Evolutionary conservation across 2,797 vertebrate species (phyloP), one percentile per base, ranked within the genome.

Genomic region (Enteromius viviparus): DNA sequence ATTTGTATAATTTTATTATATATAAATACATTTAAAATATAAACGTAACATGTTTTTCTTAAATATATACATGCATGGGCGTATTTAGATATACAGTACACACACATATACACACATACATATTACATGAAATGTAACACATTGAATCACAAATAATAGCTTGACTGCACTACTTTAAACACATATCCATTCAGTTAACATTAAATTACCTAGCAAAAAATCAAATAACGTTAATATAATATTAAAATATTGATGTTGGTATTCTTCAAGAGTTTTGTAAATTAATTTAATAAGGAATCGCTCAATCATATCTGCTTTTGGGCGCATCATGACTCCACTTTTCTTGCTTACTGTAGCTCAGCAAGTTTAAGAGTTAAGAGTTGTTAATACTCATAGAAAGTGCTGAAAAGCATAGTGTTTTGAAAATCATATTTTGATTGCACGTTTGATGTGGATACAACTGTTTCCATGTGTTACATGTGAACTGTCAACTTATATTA

Each of bases 271-370:
- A 37, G 40, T 23, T 76, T 21, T 6, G 49, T 60, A 21, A 55
- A 62, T 47, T 12, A 15, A 55, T 65, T 23, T 32, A 1, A 15
- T 26, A 14, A 19, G 21, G 34, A 37, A 76, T 76, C 40, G 47
- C 1, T 74, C 71, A 58, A 17, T 66, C 42, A 45, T 45, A 19
- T 81, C 58, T 77, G 47, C 66, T 64, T 14, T 83, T 34, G 58
- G 19, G 47, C 40, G 74, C 15, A 42, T 78, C 12, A 45, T 40
- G 32, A 65, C 45, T 53, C 76, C 32, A 3, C 29, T 23, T 49
- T 9, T 42, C 29, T 5, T 60, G 21, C 5, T 15, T n/a, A 51
- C 15, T 47, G 15, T 49, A 17, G 37, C 12, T 66, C 29, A 4
- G 29, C 29, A 81, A 32, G 42, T 47, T 64, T 49, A n/a, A 49